Base-by-base conservation (phyloP, 2,797 vertebrate species). In the Hoplostethus mediterraneus region DNA sequence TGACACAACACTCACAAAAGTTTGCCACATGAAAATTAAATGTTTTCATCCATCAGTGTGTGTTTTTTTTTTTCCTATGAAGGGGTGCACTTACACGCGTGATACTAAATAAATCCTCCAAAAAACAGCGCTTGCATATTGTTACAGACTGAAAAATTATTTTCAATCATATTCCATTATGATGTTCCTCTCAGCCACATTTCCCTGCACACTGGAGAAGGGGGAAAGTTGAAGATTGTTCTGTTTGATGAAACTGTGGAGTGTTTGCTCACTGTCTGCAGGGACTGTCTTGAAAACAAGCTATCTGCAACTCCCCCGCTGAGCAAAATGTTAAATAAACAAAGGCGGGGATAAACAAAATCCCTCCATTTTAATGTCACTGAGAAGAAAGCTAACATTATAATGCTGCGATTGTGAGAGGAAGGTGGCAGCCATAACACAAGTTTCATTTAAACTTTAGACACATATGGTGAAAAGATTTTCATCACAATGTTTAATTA, bases 271-370 rank as follows among this genome's bases (percentile, higher is more conserved):
- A 85, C 93, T 94, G 94, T 95, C 94, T 95, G 94, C 92, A 92
- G 94, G 94, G 94, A 95, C 90, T 90, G 93, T 93, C 93, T 94
- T 93, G 91, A 94, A 95, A 94, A 95, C 94, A 95, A 95, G 94
- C 94, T 93, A 93, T 94, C 93, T 94, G 92, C 94, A 95, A 94
- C 92, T 93, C 91, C 91, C 94, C 95, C 85, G 89, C 93, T 94
- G 93, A 92, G 94, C 93, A 91, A 95, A 95, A 94, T 95, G 95
- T 95, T 95, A 94, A 95, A 94, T 95, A 95, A 95, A 95, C 94
- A 95, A 95, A 94, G 92, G 92, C 89, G 70, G 86, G 93, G 93
- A 95, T 95, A 94, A 95, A 95, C 94, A 95, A 95, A 95, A 95
- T 95, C 94, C 90, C 93, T 90, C 94, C 90, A 94, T 95, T 95